These are phyloP conservation scores for Damaliscus lunatus DNA, from an alignment of 2,113 vertebrate species.

Conservation along the genomic window DNA sequence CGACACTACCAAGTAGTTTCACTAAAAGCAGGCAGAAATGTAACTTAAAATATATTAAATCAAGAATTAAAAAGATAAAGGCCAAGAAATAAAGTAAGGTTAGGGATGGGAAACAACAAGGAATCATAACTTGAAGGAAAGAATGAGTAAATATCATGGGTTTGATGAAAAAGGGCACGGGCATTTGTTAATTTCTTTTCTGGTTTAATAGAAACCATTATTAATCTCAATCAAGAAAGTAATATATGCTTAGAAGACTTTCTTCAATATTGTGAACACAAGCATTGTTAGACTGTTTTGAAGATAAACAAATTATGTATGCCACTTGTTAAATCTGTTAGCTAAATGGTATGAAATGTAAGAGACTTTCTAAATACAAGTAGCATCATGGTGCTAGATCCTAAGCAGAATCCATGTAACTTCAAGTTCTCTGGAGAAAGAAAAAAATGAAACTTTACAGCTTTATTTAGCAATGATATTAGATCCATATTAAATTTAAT, in stretches of 20 bases:
- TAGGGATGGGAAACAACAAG: neutral
- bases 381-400: neutral
- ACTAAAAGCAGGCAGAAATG: neutral
- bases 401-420: neutral
- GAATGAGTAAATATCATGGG: neutral
- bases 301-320: neutral
- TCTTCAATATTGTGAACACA: neutral
- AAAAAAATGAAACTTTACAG: neutral
- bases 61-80: neutral
- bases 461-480: neutral
- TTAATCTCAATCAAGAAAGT: neutral
- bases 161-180: neutral
- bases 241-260: neutral
- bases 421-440: neutral
- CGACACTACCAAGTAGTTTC: neutral
- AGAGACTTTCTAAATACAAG: neutral
- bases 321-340: neutral
- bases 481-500: neutral
- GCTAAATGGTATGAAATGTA: neutral
- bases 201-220: neutral
- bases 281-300: neutral
- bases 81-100: neutral
- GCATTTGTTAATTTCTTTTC: neutral
- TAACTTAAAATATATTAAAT: neutral
- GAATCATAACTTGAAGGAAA: neutral